Base-by-base conservation (phyloP, 35 echinoderm and acorn worm genomes). In the Hemicentrotus pulcherrimus region DNA sequence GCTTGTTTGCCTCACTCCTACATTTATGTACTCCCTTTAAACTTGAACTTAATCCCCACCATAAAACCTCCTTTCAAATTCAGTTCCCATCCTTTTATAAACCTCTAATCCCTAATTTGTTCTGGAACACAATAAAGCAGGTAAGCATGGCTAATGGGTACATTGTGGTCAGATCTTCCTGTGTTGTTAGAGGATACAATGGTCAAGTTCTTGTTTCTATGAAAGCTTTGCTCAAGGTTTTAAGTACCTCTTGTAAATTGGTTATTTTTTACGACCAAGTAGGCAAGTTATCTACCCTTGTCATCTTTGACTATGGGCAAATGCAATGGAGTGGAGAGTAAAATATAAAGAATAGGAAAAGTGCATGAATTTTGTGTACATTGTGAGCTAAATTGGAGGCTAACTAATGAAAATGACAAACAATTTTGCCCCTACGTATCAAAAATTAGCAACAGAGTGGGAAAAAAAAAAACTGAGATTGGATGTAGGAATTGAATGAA, bases 21-120 rank as follows among this genome's bases (percentile, higher is more conserved):
- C 35, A 41, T 41, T 41, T 78, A n/a, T 78, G 19, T 28, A 78
- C 65, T n/a, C 65, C 2, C 52, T 59, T 59, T 14, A 3, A 78
- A 78, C 22, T 78, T 78, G 65, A 78, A 78, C 65, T 28, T 78
- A 22, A 78, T 78, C 65, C 65, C 19, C 65, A 22, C 19, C 65
- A 78, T 78, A 78, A 78, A 55, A n/a, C 65, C 28, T 28, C 65
- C 65, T 78, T 78, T 78, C 65, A 78, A 78, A 78, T 78, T 78
- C 65, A 78, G 65, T 7, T 28, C 28, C 65, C 28, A 78, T 8
- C 65, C 18, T 55, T 55, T 55, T 55, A 55, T 8, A 6, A n/a
- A 78, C 22, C 7, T 78, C 4, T 78, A 78, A 78, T 78, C 65
- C 65, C 65, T 8, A 78, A 78, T 78, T 78, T 78, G 19, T 18